Base-by-base conservation (phyloP, 2,113 vertebrate genomes). In the Cettia cetti region DNA sequence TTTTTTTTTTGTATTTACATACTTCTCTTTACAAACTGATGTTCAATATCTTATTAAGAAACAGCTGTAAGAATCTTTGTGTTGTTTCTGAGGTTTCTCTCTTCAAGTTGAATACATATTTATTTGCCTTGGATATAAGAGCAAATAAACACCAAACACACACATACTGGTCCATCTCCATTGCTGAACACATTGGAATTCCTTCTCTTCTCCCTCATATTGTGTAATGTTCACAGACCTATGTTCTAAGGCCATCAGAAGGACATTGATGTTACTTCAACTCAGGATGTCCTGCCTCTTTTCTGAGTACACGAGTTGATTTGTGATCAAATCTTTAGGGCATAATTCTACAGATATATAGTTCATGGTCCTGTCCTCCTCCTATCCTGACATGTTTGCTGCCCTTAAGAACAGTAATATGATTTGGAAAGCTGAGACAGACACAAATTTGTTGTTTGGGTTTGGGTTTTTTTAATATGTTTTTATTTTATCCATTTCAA, bases 281-380 rank as follows among this genome's bases (percentile, higher is more conserved):
- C 12, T 24, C 19, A 56, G 30, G 21, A 35, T 9, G 19, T 60
- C 15, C 20, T 64, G 7, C 5, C 30, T 66, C 33, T 84, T 61
- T 84, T 59, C 52, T 66, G 33, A 53, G n/a, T 39, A 31, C 26
- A 31, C 9, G 28, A 12, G 13, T 39, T 69, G 23, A 60, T 8
- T n/a, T 61, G 20, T 3, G 8, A 15, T 13, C 0, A 0, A 77
- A 28, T 64, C 40, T 69, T 83, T 27, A 45, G 17, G 4, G 3
- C 54, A 9, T 22, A 42, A 81, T 71, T 78, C 19, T 59, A 7
- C 11, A 81, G 40, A 56, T 1, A 17, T 3, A 5, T 7, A 27
- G 13, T n/a, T 76, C 2, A 22, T 15, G 42, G 28, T 54, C 20
- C 27, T 79, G 11, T 3, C 22, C 8, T 82, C 11, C 26, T 53